Conservation (phyloP, 2,797 vertebrate species). For the Labeo calbasu region DNA sequence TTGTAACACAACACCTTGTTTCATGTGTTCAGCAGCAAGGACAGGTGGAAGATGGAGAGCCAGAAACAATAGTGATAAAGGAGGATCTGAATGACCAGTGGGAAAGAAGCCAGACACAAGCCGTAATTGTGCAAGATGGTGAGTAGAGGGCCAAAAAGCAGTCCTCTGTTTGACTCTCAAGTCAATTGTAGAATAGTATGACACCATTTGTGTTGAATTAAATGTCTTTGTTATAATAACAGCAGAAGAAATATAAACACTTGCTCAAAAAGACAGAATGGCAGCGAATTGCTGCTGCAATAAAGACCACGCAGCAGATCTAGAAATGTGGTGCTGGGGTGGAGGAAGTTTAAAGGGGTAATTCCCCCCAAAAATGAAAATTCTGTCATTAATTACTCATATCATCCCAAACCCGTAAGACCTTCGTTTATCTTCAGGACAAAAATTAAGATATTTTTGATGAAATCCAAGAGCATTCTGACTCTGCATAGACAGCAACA, state of each 20-base stretch:
- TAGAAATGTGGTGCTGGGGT: not conserved
- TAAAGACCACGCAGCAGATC: not conserved
- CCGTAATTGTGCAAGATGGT: conserved; percentile 76
- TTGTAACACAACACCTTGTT: conserved; percentile 46
- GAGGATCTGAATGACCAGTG: conserved; percentile 68
- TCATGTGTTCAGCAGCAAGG: conserved; percentile 53
- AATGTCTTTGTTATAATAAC: not conserved
- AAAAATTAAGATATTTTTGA: too few relatives aligned
- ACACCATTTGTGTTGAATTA: not conserved
- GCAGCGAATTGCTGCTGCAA: not conserved
- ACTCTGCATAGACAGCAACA: too few relatives aligned
- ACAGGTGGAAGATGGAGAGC: conserved; percentile 66
- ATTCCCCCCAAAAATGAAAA: too few relatives aligned
- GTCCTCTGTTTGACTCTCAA: not conserved
- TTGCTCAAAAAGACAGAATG: not conserved
- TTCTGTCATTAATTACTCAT: too few relatives aligned
- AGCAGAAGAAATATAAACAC: not conserved
- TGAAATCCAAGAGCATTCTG: too few relatives aligned
- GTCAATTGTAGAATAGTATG: not conserved
- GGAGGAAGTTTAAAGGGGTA: not conserved
- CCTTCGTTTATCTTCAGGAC: too few relatives aligned
- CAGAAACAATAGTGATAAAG: conserved; percentile 74
- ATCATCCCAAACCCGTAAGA: too few relatives aligned
- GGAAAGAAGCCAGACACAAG: conserved; percentile 44
- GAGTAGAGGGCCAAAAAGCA: conserved; percentile 52